Base-by-base conservation (phyloP, 2,888 invertebrate genomes). In the Nomada ruficornis region DNA sequence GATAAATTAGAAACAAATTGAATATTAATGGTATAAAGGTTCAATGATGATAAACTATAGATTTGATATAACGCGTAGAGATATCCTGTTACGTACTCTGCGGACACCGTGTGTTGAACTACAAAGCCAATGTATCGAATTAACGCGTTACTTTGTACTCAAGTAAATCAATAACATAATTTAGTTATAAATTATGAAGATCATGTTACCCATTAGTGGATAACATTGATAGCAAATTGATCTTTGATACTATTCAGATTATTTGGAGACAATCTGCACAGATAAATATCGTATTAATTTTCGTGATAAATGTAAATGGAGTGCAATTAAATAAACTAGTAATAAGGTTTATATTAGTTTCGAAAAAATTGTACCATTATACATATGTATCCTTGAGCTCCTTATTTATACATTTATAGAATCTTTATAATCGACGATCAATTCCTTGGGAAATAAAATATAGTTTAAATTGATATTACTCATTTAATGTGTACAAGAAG, bases 111-210 rank as follows among this genome's bases (percentile, higher is more conserved):
- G 18, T 18, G 20, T 23, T 29, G 50, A 50, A 42, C n/a, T 18
- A 2, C 7, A 29, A 63, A 42, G 15, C 3, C 44, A 42, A 52
- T 64, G 42, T 63, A 52, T 59, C 29, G 36, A 26, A 50, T 36
- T 42, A 79, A 77, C 23, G 29, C 20, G 57, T 57, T 67, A 57
- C 42, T 77, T 67, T 57, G 44, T 47, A 4, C 44, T 0, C 44
- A 13, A 42, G 68, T 50, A 64, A 70, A 79, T 77, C 78, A 70
- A 54, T 79, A 50, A 52, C 78, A 47, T 26, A 29, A 26, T 18
- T 36, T 26, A 10, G 3, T 69, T 57, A 26, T 64, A 64, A 65
- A 72, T 72, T 64, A 47, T 2, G 59, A 59, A 20, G 57, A 77
- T 72, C 50, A 42, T 57, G n/a, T 65, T 44, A 57, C 76, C 26